phyloP scores from a whole-genome alignment of 2,113 vertebrate species.

The Limanda limanda region DNA sequence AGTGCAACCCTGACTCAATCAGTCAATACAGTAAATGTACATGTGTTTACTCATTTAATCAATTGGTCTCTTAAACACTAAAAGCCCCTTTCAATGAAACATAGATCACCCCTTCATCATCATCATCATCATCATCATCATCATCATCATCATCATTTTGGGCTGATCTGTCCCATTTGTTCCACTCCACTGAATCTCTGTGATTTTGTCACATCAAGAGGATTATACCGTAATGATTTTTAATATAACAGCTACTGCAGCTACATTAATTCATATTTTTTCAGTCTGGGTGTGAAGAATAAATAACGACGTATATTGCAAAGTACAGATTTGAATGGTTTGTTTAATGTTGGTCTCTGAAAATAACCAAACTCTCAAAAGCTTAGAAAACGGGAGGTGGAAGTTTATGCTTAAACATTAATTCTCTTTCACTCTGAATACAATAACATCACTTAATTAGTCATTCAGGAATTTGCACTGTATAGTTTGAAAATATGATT shows the following conservation, averaged over 20 bases:
- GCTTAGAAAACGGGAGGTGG: no score
- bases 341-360: no score
- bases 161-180: constrained; percentile 43
- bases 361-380: no score
- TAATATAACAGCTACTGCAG: neutral
- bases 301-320: neutral
- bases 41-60: constrained; percentile 22
- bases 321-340: no score
- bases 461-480: no score
- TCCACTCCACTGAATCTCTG: constrained; percentile 21
- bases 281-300: neutral
- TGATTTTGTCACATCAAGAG: constrained; percentile 18
- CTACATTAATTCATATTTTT: neutral
- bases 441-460: no score
- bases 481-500: no score
- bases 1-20: constrained; percentile 13
- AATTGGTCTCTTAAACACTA: constrained; percentile 43
- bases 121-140: neutral
- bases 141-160: constrained; percentile 11
- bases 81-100: constrained; percentile 39
- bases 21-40: neutral
- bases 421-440: no score
- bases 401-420: no score
- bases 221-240: neutral
- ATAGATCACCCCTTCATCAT: constrained; percentile 12